These are phyloP conservation scores for Pasiphila rectangulata DNA, from an alignment of 2,888 invertebrate genomes.

Conservation along the genomic window DNA sequence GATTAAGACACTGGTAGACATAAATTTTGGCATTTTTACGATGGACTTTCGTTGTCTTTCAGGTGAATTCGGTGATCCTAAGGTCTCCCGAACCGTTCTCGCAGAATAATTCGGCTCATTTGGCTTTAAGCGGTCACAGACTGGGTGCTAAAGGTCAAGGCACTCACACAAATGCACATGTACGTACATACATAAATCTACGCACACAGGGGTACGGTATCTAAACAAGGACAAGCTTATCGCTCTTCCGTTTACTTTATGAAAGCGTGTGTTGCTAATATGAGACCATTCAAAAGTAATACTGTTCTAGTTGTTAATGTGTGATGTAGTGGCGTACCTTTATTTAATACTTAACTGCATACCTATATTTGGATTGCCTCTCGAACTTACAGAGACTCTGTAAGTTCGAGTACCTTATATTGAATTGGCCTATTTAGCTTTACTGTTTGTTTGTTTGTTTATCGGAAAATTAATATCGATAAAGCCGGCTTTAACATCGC, in stretches of 20 bases:
- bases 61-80: constrained; percentile 10
- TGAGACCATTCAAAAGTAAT: constrained; percentile 14
- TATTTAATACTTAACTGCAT: not conserved
- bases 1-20: not conserved
- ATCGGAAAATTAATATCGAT: not conserved
- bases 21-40: not conserved
- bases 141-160: constrained; percentile 65
- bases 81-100: constrained; percentile 15
- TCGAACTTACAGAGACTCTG: too few relatives aligned
- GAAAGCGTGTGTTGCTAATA: constrained; percentile 46
- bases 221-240: constrained; percentile 53
- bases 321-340: not conserved
- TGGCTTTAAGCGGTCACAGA: constrained; percentile 54
- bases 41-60: not conserved
- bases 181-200: constrained; percentile 41
- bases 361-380: not conserved
- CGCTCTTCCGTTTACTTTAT: constrained; percentile 56
- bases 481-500: not conserved
- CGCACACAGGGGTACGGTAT: constrained; percentile 38
- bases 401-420: constrained; percentile 13
- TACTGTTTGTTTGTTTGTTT: not conserved
- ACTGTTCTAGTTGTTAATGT: constrained; percentile 3
- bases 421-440: not conserved
- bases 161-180: constrained; percentile 39
- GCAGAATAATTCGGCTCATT: constrained; percentile 32